These are phyloP conservation scores for Osmerus mordax DNA, from an alignment of 2,113 vertebrate species.

Conservation along the genomic window DNA sequence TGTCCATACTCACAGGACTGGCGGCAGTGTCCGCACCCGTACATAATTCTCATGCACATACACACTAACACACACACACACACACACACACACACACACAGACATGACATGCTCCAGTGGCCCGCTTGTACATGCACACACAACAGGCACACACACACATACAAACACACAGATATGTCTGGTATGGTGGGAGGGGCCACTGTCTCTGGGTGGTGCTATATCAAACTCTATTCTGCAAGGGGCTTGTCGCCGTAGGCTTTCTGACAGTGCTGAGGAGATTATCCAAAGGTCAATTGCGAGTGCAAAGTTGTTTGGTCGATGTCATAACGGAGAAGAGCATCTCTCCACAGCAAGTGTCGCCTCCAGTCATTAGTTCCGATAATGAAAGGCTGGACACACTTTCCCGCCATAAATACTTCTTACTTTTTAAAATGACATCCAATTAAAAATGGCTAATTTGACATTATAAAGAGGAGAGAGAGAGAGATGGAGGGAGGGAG, in stretches of 20 bases:
- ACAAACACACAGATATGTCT: not conserved
- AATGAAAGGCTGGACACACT: conserved; percentile 23
- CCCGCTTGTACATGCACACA: not conserved
- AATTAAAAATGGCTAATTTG: conserved; percentile 24
- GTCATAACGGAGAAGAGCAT: not conserved
- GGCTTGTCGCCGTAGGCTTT: conserved; percentile 11
- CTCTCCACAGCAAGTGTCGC: conserved; percentile 19
- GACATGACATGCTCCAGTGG: not conserved
- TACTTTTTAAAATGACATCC: not conserved
- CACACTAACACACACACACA: not conserved
- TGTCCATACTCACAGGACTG: not conserved
- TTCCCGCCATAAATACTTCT: not conserved
- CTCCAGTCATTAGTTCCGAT: conserved; percentile 45
- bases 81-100: not conserved
- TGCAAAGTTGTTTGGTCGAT: conserved; percentile 15
- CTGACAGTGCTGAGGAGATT: conserved; percentile 20
- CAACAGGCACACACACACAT: not conserved
- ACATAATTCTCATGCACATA: not conserved
- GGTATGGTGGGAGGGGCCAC: conserved; percentile 19
- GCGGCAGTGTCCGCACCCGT: not conserved
- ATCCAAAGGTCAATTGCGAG: conserved; percentile 35
- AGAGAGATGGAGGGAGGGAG: not conserved
- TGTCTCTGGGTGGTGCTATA: conserved; percentile 15
- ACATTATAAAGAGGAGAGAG: conserved; percentile 14
- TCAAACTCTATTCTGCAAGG: conserved; percentile 28